Evolutionary conservation across 2,888 invertebrate species (phyloP), one percentile per base, ranked within the genome.

Genomic region (Diplolepis rosae): DNA sequence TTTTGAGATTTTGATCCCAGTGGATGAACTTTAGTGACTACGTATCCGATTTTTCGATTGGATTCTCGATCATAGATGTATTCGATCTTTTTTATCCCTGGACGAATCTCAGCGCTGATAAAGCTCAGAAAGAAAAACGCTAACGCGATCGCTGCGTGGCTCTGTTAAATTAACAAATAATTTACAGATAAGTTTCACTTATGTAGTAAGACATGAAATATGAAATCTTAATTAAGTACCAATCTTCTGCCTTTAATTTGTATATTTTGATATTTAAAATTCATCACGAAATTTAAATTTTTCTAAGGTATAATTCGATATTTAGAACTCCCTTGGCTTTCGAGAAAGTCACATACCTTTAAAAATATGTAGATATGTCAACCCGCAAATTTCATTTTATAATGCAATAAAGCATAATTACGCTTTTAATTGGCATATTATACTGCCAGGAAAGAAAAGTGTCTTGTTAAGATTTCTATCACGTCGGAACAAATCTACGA

Each of bases 1-100:
- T 15, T 9, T 28, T 0, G 22, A 18, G 9, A 39, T 39, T 30
- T 61, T 4, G 65, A 48, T 45, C 77, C 72, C 24, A 80, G 66
- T 3, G 77, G 76, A 39, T 75, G 76, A 15, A 82, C 72, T 72
- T 72, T 75, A 1, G 82, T 80, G 22, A 80, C 80, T 3, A 80
- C 76, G 48, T 78, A 82, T 45, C 82, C 80, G 39, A 80, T 74
- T 15, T 72, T 72, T 11, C 79, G 76, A 4, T 77, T 70, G 0
- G 79, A 72, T 0, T 56, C 56, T 0, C 70, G 73, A 11, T 80
- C 78, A 24, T 78, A 70, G 5, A 82, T 56, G 28, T 73, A 78
- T 28, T 77, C 77, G 6, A 80, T 54, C 2, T 73, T 78, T n/a
- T 77, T 77, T 24, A 82, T 68, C 66, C 70, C 76, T 6, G 79